Evolutionary conservation across 1,140 invertebrate species (phyloP).

Genomic region (Eueides isabella): DNA sequence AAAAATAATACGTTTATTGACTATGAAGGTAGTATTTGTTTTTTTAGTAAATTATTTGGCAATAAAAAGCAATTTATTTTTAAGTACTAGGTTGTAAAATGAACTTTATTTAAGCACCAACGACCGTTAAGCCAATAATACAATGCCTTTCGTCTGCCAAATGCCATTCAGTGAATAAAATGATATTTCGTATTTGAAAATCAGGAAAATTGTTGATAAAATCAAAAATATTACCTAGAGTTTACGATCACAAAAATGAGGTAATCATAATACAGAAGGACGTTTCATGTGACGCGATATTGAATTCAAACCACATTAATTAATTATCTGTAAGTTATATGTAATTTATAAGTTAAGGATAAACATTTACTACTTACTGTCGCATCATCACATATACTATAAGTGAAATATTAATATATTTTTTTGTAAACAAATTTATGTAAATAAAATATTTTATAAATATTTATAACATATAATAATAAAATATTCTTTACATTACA

Average conservation of each 20-base stretch:
- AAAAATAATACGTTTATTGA: neutral
- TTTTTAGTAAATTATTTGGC: neutral
- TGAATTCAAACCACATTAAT: neutral
- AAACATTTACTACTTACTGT: too few species aligned
- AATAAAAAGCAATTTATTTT: neutral
- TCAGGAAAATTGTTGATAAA: neutral
- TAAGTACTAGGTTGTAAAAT: neutral
- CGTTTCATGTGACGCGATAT: neutral
- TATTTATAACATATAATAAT: too few species aligned
- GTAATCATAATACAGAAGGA: neutral
- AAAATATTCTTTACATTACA: too few species aligned
- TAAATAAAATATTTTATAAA: too few species aligned
- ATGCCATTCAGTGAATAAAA: constrained; percentile 16
- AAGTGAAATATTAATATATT: too few species aligned
- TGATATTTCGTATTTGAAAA: constrained; percentile 22
- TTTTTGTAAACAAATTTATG: too few species aligned
- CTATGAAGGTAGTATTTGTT: too few species aligned
- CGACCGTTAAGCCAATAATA: constrained; percentile 22
- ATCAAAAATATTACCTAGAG: neutral
- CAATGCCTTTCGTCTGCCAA: constrained; percentile 13
- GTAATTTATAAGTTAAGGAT: too few species aligned
- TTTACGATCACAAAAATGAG: neutral
- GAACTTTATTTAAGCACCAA: constrained; percentile 15
- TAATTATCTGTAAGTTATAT: neutral
- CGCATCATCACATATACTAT: too few species aligned